A percentile compares a stretch with the other conserved stretches of the same genome.
phyloP scores from a whole-genome alignment of 1,140 invertebrate genomes.

The Magallana gigas region DNA sequence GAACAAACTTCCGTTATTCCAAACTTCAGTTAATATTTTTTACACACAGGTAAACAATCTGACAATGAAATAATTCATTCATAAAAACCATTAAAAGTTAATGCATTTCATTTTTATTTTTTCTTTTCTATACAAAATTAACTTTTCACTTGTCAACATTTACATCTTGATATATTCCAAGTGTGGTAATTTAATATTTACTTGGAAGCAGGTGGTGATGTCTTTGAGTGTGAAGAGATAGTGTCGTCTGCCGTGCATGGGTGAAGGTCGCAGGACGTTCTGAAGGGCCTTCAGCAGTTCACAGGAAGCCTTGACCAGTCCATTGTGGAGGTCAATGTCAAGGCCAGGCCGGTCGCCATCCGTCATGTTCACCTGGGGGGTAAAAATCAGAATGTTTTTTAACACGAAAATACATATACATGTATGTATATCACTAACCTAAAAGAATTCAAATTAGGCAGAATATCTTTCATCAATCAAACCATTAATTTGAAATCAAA shows the following conservation, averaged over 20 bases:
- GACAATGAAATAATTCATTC: too few species aligned
- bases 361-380: slow-evolving; percentile 73
- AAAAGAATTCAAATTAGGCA: too few species aligned
- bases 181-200: slow-evolving; percentile 46
- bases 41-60: too few species aligned
- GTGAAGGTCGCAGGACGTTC: slow-evolving; percentile 72
- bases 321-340: slow-evolving; percentile 77
- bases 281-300: slow-evolving; percentile 73
- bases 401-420: too few species aligned
- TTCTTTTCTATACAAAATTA: neutral
- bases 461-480: too few species aligned
- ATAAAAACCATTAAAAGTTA: neutral
- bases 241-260: slow-evolving; percentile 76
- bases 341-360: slow-evolving; percentile 73
- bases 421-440: too few species aligned
- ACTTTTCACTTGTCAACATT: neutral
- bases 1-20: too few species aligned
- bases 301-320: slow-evolving; percentile 77
- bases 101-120: neutral
- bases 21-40: too few species aligned
- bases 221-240: slow-evolving; percentile 79
- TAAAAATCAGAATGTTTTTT: neutral
- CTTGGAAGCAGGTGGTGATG: slow-evolving; percentile 78
- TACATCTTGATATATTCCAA: neutral
- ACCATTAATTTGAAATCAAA: too few species aligned